phyloP scores from a whole-genome alignment of 2,797 vertebrate species.

The Varecia variegata region DNA sequence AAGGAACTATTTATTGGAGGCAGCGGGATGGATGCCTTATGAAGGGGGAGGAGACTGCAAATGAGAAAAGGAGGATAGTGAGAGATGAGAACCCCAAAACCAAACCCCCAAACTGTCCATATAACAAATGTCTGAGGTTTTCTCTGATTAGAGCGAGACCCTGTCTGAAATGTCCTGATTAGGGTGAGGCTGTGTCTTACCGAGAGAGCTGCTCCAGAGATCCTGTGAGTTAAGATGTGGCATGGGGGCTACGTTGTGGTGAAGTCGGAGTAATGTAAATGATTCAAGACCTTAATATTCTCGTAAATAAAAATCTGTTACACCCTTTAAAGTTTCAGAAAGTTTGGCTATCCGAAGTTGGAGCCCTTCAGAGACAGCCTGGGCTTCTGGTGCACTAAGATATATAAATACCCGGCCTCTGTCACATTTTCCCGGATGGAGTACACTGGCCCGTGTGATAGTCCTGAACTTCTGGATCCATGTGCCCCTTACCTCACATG shows the following conservation, averaged over 20 bases:
- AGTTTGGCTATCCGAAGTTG: background rate
- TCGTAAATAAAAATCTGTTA: background rate
- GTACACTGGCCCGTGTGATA: accelerated
- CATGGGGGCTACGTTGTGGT: background rate
- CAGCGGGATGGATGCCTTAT: background rate
- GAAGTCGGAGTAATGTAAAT: background rate
- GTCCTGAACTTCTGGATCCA: background rate
- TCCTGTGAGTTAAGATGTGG: background rate
- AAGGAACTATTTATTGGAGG: background rate
- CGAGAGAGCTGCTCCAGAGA: background rate
- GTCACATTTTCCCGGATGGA: background rate
- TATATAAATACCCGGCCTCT: background rate
- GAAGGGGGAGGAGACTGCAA: background rate
- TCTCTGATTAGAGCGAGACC: background rate
- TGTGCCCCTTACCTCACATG: background rate
- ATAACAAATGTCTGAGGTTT: background rate
- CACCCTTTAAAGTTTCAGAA: background rate
- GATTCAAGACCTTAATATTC: background rate
- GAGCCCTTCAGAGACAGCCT: background rate
- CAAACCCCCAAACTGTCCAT: background rate
- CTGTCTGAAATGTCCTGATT: background rate
- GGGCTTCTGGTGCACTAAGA: background rate
- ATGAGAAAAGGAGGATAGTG: background rate
- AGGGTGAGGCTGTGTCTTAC: background rate
- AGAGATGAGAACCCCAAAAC: background rate